Percentiles rank a stretch among this genome's conserved stretches.
These are phyloP conservation scores for Cebus imitator DNA, from an alignment of 2,113 vertebrate genomes.

Conservation along the genomic window DNA sequence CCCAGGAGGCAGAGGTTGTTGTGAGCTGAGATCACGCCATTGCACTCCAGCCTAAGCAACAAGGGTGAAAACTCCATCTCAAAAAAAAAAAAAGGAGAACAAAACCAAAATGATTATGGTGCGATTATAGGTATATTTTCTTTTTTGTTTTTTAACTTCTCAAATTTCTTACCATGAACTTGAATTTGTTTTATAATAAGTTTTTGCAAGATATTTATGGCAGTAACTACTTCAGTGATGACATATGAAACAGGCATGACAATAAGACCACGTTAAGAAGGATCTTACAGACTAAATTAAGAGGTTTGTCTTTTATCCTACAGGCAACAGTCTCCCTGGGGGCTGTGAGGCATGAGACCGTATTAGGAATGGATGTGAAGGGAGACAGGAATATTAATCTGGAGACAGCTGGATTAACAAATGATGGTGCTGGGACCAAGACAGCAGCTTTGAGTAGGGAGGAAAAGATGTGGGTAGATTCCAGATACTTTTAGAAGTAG, in stretches of 20 bases:
- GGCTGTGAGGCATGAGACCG: background rate
- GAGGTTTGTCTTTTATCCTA: background rate
- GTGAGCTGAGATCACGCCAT: no score
- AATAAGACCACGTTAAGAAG: background rate
- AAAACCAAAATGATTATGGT: slow-evolving; percentile 21
- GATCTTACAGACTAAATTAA: background rate
- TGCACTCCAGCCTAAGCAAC: no score
- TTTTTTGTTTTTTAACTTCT: background rate
- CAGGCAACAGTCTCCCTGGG: background rate
- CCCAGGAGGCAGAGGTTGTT: no score
- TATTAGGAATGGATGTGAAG: background rate
- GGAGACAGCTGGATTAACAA: background rate
- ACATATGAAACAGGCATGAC: background rate
- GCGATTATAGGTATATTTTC: background rate
- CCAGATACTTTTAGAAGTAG: background rate
- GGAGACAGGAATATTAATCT: background rate
- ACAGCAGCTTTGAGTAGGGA: background rate
- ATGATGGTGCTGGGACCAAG: background rate
- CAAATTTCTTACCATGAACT: background rate
- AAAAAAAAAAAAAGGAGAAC: background rate
- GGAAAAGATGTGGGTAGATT: background rate
- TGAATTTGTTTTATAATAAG: background rate
- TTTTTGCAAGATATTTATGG: background rate
- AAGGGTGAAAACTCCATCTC: no score
- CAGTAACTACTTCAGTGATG: background rate